Conservation (phyloP, 1,140 invertebrate species). For the Ylistrum balloti region DNA sequence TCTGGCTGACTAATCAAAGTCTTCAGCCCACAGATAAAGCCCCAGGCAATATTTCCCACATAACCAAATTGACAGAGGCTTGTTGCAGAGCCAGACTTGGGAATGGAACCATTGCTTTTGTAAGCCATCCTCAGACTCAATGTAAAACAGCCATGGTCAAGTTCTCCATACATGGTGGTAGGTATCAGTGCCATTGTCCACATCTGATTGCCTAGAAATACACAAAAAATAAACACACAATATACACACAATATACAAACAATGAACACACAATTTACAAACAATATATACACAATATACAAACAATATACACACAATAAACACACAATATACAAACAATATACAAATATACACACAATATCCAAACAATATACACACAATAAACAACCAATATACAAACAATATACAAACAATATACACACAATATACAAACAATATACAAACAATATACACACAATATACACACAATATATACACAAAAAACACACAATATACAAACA, state of each 20-base stretch:
- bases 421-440: no score
- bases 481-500: no score
- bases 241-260: not conserved
- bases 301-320: no score
- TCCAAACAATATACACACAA: no score
- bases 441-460: no score
- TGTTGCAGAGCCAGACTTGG: conserved; percentile 21
- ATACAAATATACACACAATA: no score
- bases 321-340: no score
- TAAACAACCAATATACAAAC: no score
- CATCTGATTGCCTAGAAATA: conserved; percentile 46
- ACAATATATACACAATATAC: no score
- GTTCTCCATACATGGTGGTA: conserved; percentile 52
- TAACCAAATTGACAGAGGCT: conserved; percentile 46
- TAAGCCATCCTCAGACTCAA: not conserved
- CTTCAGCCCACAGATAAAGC: conserved; percentile 48
- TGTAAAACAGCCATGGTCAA: conserved; percentile 27
- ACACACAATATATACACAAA: no score
- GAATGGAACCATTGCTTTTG: conserved; percentile 23
- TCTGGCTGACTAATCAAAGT: conserved; percentile 11
- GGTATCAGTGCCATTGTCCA: conserved; percentile 46
- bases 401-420: no score
- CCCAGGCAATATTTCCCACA: conserved; percentile 49
- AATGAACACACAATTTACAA: no score
- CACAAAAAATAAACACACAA: not conserved